Conservation (phyloP, 2,113 vertebrate genomes). For the Apus apus region DNA sequence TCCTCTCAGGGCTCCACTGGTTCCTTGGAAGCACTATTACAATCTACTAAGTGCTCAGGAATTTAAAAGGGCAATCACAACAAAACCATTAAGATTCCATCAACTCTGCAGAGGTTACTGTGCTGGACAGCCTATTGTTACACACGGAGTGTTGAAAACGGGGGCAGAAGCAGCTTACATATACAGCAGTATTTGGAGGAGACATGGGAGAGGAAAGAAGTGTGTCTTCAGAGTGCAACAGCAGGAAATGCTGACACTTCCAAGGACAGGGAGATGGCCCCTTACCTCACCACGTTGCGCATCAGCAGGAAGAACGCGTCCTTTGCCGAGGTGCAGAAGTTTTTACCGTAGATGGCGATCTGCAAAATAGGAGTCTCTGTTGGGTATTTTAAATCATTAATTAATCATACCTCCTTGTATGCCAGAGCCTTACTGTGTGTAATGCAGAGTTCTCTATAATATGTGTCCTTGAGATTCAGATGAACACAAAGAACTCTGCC, state of each 20-base stretch:
- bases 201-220: neutral
- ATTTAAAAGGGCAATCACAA: neutral
- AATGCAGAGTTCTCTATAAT: neutral
- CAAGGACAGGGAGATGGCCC: neutral
- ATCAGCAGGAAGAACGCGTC: conserved; percentile 93
- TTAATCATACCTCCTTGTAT: neutral
- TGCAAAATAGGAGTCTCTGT: conserved; percentile 62
- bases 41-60: neutral
- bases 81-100: neutral
- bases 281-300: conserved; percentile 94
- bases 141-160: neutral
- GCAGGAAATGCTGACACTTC: neutral
- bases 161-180: neutral
- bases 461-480: neutral
- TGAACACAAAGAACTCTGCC: neutral
- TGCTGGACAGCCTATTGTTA: neutral
- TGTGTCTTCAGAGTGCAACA: neutral
- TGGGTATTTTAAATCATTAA: neutral
- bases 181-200: neutral
- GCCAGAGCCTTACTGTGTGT: neutral
- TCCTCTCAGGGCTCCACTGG: neutral
- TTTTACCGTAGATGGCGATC: conserved; percentile 96
- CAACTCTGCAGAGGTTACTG: neutral
- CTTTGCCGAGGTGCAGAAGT: conserved; percentile 92
- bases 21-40: neutral